Base-by-base conservation (phyloP, 2,888 invertebrate genomes). In the Ophion slaviceki region DNA sequence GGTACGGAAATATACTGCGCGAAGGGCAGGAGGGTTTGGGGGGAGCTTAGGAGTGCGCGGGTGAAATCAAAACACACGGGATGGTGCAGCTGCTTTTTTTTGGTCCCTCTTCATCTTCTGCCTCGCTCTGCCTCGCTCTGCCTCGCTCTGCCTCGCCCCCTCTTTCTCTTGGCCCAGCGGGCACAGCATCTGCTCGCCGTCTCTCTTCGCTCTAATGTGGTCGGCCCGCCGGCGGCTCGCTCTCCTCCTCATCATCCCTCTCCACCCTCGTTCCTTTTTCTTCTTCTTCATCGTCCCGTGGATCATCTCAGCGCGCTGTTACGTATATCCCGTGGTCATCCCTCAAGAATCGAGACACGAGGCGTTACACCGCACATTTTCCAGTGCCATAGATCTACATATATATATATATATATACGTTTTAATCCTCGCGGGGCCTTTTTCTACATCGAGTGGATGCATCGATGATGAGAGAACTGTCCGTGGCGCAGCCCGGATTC, bases 51-150 rank as follows among this genome's bases (percentile, higher is more conserved):
- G 72, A 72, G 72, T 75, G 82, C 76, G 85, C 72, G 85, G 82
- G 84, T 87, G 86, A 82, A 87, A 88, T 88, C 86, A 88, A 84
- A 88, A 88, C 87, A 88, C 85, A 86, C 77, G 67, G 77, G 72
- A 32, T 70, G 75, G 76, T 76, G 85, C 82, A 82, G 85, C 85
- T 82, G 85, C 77, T 71, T 80, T 67, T 67, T 61, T 82, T 82
- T 85, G 66, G 59, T 57, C 36, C 28, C 71, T n/a, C 64, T 77
- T 8, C 53, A 17, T 70, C 68, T 17, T 62, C 53, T 36, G 17
- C 4, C 11, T 64, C 62, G 57, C 61, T 70, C 61, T 59, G 17
- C 4, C 11, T 64, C 62, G 40, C 24, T 24, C 24, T 24, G 24
- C 24, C 24, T 24, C 24, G 2, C 24, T 24, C 24, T 24, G 24